Evolutionary conservation across 2,888 invertebrate species (phyloP), one percentile per base, ranked within the genome.

Genomic region (Salticus scenicus): DNA sequence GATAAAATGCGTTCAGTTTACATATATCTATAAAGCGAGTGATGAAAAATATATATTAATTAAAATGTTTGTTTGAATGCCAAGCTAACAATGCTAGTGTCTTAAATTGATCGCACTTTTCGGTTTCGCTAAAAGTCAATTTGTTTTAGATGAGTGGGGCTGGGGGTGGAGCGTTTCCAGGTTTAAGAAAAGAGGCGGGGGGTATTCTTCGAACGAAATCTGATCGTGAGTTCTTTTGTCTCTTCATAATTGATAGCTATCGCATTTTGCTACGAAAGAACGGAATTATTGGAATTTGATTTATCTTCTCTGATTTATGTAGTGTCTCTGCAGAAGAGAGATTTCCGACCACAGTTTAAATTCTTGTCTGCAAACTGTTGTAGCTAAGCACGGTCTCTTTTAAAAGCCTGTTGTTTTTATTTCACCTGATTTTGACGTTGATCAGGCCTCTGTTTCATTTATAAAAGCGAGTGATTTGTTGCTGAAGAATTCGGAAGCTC

Each of bases 31-130:
- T 74, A 74, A 73, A 67, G 69, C 20, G 31, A 30, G 69, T 64
- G 70, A 75, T 76, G 82, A 83, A 83, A 83, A 83, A 83, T 83
- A 72, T 76, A 67, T 77, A 77, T 84, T 84, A 84, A 84, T 84
- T 84, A 77, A 84, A 78, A 77, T 84, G 72, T 84, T 78, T 77
- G 83, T 73, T 77, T 77, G 73, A 73, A 67, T 63, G 83, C 57
- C 73, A 67, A n/a, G 33, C 12, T 72, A 71, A 72, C 76, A 82
- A 76, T 71, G 66, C 71, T 42, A 20, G 24, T 74, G 81, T 76
- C 72, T 66, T 69, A 51, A 84, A 84, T 84, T 84, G 77, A 84
- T 84, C 77, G 71, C 70, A 14, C 63, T 74, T 73, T 81, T 69
- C 81, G 74, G 66, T 77, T 77, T 76, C 83, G 77, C 77, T 78